Evolutionary conservation across 2,113 vertebrate species (phyloP), one percentile per base, ranked within the genome.

Genomic region (Gulo gulo): DNA sequence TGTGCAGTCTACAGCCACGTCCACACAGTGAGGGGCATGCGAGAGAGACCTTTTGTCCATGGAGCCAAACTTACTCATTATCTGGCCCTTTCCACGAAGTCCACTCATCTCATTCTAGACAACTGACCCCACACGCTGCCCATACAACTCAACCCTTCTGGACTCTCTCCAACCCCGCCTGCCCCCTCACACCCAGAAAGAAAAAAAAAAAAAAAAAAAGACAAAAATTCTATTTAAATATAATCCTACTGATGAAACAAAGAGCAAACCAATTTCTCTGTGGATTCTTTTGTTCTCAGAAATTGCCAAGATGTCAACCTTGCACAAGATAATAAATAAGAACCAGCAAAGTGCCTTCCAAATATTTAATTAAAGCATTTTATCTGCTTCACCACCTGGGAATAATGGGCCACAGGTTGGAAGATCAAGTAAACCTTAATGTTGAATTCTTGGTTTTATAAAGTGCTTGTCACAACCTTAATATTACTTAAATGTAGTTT

Each of bases 331-430:
- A 94, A 97, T 94, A 98, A 93, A 97, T 97, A 96, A 95, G 87
- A 90, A 88, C 16, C 42, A 79, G 95, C 82, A 80, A 20, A 92
- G 93, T 36, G 89, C 91, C 95, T 95, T 86, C 95, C 96, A 98
- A 98, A 97, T 97, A 98, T 97, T 98, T 97, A 97, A 98, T 98
- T 97, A 97, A 97, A 80, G 87, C 45, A 76, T 97, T 96, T 98
- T 71, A 95, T 97, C 97, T 96, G 97, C 94, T 93, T 98, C 97
- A 52, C 80, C 94, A 97, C 95, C 94, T 89, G 90, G 94, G 93
- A 98, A 98, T 94, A 98, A 98, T 96, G 65, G 94, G 94, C 87
- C 92, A 96, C 91, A 91, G 88, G 88, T 52, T 94, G 95, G 91
- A 94, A 94, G 97, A 97, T 50, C 74, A 86, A 91, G 82, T 93